Evolutionary conservation across 1,140 invertebrate genomes (phyloP).

Genomic region (Drosophila bocki): DNA sequence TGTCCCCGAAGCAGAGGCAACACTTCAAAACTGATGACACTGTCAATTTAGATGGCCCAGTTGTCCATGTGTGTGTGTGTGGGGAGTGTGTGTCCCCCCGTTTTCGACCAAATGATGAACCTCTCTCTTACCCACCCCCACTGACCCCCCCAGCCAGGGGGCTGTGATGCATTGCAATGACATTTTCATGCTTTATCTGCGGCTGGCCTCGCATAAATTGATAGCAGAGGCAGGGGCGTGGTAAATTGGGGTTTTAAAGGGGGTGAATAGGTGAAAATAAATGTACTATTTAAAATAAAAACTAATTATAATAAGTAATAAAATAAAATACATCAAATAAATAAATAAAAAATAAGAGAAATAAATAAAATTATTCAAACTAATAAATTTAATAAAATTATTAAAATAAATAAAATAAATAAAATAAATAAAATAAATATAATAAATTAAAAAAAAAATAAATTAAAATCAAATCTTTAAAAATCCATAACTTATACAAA

Average conservation of each 20-base stretch:
- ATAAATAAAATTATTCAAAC: too few relatives aligned
- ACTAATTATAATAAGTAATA: background rate
- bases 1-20: conserved; percentile 19
- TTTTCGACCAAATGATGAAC: conserved; percentile 12
- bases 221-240: background rate
- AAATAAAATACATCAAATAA: too few relatives aligned
- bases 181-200: conserved; percentile 73
- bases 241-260: too few relatives aligned
- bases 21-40: conserved; percentile 77
- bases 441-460: too few relatives aligned
- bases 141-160: background rate
- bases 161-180: conserved; percentile 62
- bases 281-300: too few relatives aligned
- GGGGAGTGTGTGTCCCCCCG: background rate
- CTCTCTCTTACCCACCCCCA: conserved; percentile 2
- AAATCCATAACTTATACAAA: too few relatives aligned
- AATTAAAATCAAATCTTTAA: too few relatives aligned
- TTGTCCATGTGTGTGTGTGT: conserved; percentile 5
- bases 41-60: conserved; percentile 64
- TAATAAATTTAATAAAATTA: too few relatives aligned
- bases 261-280: background rate
- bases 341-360: too few relatives aligned
- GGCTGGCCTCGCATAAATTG: conserved; percentile 69
- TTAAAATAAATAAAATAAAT: too few relatives aligned
- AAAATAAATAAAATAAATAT: too few relatives aligned